These are phyloP conservation scores for Erebia epiphron DNA, from an alignment of 2,888 invertebrate genomes.

Conservation along the genomic window DNA sequence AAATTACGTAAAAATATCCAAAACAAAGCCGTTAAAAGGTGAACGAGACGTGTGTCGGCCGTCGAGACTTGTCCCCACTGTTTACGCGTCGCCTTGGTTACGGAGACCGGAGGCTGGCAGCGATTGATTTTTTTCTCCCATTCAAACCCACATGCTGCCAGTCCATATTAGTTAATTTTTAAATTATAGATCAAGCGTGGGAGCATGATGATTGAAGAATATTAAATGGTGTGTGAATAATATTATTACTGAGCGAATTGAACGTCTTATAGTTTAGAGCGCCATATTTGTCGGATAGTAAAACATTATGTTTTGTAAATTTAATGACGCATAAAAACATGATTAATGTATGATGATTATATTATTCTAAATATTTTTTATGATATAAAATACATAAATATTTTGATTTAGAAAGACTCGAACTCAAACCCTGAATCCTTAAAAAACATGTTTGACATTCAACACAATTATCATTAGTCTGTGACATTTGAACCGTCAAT, in stretches of 20 bases:
- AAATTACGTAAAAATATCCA: slow-evolving; percentile 23
- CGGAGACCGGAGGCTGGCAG: slow-evolving; percentile 69
- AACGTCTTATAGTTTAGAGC: no score
- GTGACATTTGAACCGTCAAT: background rate
- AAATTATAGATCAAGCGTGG: slow-evolving; percentile 37
- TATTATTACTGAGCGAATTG: background rate
- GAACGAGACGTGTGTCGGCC: slow-evolving; percentile 51
- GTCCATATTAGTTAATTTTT: slow-evolving; percentile 31
- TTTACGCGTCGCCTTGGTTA: slow-evolving; percentile 79
- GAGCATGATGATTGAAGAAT: slow-evolving; percentile 16
- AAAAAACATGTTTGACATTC: background rate
- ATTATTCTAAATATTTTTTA: no score
- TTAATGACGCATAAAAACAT: no score
- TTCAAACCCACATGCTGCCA: slow-evolving; percentile 34
- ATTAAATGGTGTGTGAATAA: slow-evolving; percentile 13
- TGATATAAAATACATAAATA: no score
- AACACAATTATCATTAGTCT: no score
- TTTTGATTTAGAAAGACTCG: no score
- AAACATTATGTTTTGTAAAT: no score
- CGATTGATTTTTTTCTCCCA: slow-evolving; percentile 77
- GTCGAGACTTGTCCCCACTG: slow-evolving; percentile 69
- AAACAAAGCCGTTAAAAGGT: slow-evolving; percentile 43
- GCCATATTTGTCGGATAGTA: no score
- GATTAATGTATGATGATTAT: no score
- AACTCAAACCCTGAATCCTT: background rate